Evolutionary conservation across 2,113 vertebrate species (phyloP), one percentile per base, ranked within the genome.

Genomic region (Alectura lathami): DNA sequence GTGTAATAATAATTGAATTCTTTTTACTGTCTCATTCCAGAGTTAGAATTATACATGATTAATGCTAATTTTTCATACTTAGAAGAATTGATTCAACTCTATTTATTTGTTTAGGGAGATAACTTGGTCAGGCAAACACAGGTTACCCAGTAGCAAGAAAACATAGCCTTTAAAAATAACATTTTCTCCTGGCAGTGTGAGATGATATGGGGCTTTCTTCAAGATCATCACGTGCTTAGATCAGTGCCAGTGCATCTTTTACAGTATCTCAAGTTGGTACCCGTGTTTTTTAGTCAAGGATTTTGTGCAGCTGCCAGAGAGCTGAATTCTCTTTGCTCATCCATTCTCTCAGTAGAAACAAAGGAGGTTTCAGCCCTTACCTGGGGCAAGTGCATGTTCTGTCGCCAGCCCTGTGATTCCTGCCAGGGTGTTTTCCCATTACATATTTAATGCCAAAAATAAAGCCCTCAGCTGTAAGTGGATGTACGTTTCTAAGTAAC

Each of bases 51-150:
- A 84, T n/a, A 86, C 36, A 59, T 40, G 53, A 72, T 74, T 86
- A 78, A 81, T 75, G 56, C 8, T 92, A 64, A 48, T 93, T 87
- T 84, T 92, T 88, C 83, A 90, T 86, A 86, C 43, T 78, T 48
- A 67, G 40, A 83, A 75, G 53, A 83, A 86, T 60, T 92, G 63
- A 81, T 90, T 91, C 42, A 40, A 26, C 56, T 86, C 29, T 42
- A 27, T 89, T 20, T 93, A 57, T 91, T 90, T 93, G 40, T 94
- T 50, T 92, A 43, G 12, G 64, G 68, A 38, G 21, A 40, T 86
- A 30, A 68, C 32, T 79, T 75, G 23, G 63, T 15, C 66, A 64
- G 81, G 29, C 72, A 92, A 93, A 62, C 57, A 81, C 60, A 78
- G 34, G 78, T 42, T 8, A 4, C 36, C 48, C 4, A 1, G 17